Evolutionary conservation across 1,140 invertebrate species (phyloP).

Genomic region (Neomicropteryx cornuta): DNA sequence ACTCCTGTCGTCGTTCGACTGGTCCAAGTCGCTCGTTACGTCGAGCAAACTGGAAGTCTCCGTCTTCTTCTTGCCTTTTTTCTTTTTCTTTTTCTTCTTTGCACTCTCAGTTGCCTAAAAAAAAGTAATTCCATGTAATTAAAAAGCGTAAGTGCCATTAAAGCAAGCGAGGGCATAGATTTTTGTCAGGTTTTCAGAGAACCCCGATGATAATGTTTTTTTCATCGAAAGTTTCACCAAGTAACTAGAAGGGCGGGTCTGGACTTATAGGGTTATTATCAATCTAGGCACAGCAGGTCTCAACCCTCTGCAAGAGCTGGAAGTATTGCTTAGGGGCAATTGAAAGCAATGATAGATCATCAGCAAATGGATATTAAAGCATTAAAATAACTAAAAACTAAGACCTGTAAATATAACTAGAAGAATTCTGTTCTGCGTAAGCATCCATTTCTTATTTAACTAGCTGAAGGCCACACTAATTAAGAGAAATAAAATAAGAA

Average conservation of each 20-base stretch:
- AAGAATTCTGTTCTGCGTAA: too few species aligned
- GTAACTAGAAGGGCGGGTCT: not conserved
- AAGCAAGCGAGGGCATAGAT: not conserved
- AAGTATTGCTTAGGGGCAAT: too few species aligned
- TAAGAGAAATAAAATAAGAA: too few species aligned
- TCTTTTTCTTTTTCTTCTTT: slow-evolving; percentile 40
- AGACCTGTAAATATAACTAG: too few species aligned
- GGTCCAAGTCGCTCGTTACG: slow-evolving; percentile 35
- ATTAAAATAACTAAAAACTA: too few species aligned
- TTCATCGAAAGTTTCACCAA: not conserved
- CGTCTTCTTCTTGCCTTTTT: slow-evolving; percentile 40
- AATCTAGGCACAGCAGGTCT: too few species aligned
- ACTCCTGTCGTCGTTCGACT: slow-evolving; percentile 35
- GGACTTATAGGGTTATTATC: not conserved
- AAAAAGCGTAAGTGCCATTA: not conserved
- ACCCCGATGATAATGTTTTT: too few species aligned
- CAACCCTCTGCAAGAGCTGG: too few species aligned
- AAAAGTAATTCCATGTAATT: slow-evolving; percentile 4
- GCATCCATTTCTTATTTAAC: too few species aligned
- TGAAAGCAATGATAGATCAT: too few species aligned
- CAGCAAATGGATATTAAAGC: too few species aligned
- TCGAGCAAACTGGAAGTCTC: slow-evolving; percentile 25
- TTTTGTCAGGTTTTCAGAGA: not conserved
- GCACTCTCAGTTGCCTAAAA: slow-evolving; percentile 23
- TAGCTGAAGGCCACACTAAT: too few species aligned